Evolutionary conservation across 1,140 invertebrate genomes (phyloP).

Genomic region (Drosophila lini): DNA sequence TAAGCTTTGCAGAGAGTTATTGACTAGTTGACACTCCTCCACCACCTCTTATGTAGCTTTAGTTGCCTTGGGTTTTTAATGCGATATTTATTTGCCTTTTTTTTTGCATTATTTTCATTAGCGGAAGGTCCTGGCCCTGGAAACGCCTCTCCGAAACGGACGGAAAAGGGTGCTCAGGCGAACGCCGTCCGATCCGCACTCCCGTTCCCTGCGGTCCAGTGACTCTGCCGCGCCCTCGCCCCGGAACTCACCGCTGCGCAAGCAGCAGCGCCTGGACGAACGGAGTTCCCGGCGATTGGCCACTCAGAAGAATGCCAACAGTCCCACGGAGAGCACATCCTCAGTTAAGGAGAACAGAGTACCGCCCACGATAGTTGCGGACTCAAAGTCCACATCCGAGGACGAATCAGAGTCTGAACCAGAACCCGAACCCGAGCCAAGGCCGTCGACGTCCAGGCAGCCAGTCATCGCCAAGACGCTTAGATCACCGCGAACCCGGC

Average conservation of each 20-base stretch:
- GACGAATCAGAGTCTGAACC: slow-evolving; percentile 1
- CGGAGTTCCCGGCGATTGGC: slow-evolving; percentile 1
- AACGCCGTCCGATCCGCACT: slow-evolving; percentile 8
- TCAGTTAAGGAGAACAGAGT: slow-evolving; percentile 64
- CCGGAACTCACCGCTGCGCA: slow-evolving; percentile 46
- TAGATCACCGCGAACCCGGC: not conserved
- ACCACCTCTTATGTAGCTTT: slow-evolving; percentile 15
- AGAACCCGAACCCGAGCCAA: not conserved
- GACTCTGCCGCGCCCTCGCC: slow-evolving; percentile 14
- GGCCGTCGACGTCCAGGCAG: slow-evolving; percentile 3
- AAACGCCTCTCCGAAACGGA: slow-evolving; percentile 69
- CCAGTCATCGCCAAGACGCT: not conserved
- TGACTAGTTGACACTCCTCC: slow-evolving; percentile 6
- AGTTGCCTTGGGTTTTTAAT: slow-evolving; percentile 15
- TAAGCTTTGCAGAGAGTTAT: slow-evolving; percentile 1
- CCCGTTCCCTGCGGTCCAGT: slow-evolving; percentile 1
- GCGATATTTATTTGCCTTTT: slow-evolving; percentile 23
- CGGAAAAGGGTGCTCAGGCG: slow-evolving; percentile 56
- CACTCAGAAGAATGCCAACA: slow-evolving; percentile 27
- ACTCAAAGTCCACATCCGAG: not conserved
- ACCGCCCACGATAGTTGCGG: not conserved
- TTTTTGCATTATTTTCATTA: slow-evolving; percentile 36
- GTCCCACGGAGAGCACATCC: slow-evolving; percentile 62
- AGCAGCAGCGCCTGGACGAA: slow-evolving; percentile 59
- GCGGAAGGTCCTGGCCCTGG: slow-evolving; percentile 57